Evolutionary conservation across 1,140 invertebrate species (phyloP), one percentile per base, ranked within the genome.

Genomic region (Trichogramma pretiosum): DNA sequence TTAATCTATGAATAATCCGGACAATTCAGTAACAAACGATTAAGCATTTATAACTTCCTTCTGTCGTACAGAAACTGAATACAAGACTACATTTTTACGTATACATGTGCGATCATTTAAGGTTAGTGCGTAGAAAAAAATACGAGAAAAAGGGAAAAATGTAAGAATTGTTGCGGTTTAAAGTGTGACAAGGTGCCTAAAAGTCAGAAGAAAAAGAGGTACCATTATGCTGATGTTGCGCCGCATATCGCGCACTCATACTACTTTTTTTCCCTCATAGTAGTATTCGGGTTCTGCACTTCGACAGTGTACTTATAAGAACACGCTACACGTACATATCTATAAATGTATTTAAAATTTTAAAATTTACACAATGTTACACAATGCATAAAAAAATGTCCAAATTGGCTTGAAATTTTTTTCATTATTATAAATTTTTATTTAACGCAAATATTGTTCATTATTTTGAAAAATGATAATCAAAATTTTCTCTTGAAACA

Each of bases 151-250:
- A 37, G 21, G n/a, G 17, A 16, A 42, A 14, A 26, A 28, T 11
- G 5, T 9, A n/a, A 17, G 30, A 5, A 39, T 37, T 30, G n/a
- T 18, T n/a, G 35, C 18, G 23, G 22, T n/a, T 3, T 7, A 3
- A 41, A 53, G 33, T 38, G 36, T 34, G n/a, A 53, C 36, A 45
- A 59, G 55, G 37, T 55, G 51, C 41, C 57, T 61, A 59, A 61
- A 61, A 61, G 57, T 54, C 41, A 47, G 35, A 48, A 55, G 58
- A 57, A 60, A 62, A 62, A 60, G 57, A 54, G 41, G 43, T 43
- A 46, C 48, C 53, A 54, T 60, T 61, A 61, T 50, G 56, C 40
- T 59, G 55, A 60, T 58, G 56, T 46, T 47, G 48, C 54, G 56
- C n/a, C n/a, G 60, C 56, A 59, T 57, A 58, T 60, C 55, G 53